phyloP scores from a whole-genome alignment of 2,113 vertebrate genomes.

The Dromas ardeola region DNA sequence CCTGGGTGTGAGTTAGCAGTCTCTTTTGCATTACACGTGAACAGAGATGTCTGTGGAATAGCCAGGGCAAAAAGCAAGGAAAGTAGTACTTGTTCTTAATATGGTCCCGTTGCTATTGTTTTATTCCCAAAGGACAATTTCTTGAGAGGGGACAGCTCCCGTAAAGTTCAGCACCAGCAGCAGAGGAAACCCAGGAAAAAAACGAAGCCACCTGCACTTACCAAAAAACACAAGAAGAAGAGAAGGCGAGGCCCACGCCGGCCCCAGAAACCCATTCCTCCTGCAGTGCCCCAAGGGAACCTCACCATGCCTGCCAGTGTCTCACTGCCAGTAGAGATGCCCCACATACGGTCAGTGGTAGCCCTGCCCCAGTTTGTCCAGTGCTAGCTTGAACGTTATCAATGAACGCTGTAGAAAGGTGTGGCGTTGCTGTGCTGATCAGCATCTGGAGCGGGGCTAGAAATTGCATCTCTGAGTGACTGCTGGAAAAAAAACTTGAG shows the following conservation, averaged over 20 bases:
- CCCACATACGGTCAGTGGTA: conserved; percentile 86
- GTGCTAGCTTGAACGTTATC: background rate
- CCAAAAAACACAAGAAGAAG: conserved; percentile 99
- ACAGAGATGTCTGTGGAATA: background rate
- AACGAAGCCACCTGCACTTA: conserved; percentile 97
- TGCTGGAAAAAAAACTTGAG: background rate
- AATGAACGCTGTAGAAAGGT: background rate
- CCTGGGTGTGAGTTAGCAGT: background rate
- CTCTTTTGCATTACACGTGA: background rate
- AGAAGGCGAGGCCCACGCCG: conserved; percentile 90
- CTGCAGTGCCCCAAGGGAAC: conserved; percentile 96
- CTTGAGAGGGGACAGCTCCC: conserved; percentile 93
- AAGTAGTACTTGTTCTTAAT: background rate
- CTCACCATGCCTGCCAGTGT: conserved; percentile 95
- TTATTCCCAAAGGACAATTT: conserved; percentile 89
- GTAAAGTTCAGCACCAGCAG: conserved; percentile 95
- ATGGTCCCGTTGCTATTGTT: background rate
- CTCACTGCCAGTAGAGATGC: conserved; percentile 86
- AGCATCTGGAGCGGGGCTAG: background rate
- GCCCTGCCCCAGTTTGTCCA: background rate
- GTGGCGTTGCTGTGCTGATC: background rate
- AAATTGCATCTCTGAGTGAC: background rate
- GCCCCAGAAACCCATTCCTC: conserved; percentile 98
- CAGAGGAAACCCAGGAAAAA: conserved; percentile 99
- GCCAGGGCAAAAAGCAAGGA: background rate